Evolutionary conservation across 2,797 vertebrate species (phyloP), one percentile per base, ranked within the genome.

Genomic region (Ambastaia sidthimunki): DNA sequence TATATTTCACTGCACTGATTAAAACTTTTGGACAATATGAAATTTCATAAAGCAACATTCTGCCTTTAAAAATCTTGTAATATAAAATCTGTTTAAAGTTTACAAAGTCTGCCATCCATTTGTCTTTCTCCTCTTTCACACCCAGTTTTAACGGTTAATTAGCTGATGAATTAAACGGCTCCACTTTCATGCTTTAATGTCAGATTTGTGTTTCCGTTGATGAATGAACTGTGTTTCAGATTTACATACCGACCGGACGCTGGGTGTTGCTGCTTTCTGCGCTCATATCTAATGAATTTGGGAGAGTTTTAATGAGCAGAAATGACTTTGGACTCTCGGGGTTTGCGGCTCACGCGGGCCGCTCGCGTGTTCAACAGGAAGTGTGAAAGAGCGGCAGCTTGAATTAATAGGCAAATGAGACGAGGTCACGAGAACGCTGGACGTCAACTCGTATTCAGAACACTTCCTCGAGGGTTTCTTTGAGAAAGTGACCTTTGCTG

Each of bases 271-370:
- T 48, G 66, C 48, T 62, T 60, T 60, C 34, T 52, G 67, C 59
- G 44, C 54, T 74, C 31, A 19, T 25, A 4, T 15, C 70, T 81
- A 84, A 84, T 81, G 83, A 81, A 74, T 81, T 77, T 81, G 78
- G 59, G 74, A 34, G 41, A 76, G 71, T 81, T 84, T 74, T 78
- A 84, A 84, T 81, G 83, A 84, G 79, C 50, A 62, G 65, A 78
- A 63, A 78, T 81, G 70, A 68, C 69, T 75, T 78, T 76, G 72
- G 77, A 76, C 79, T 80, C 78, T 80, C 41, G 57, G 54, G 68
- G 73, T 68, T 37, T 3, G 34, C 34, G 34, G 34, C 34, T 37
- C 4, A 5, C 4, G 66, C 23, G 28, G 23, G 34, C 70, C 19
- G 50, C 44, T 65, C 21, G 16, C 7, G 47, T 31, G 37, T 54